Percentiles rank a stretch among this genome's conserved stretches.
Conservation (phyloP, 2,113 vertebrate genomes). For the Tympanuchus pallidicinctus region DNA sequence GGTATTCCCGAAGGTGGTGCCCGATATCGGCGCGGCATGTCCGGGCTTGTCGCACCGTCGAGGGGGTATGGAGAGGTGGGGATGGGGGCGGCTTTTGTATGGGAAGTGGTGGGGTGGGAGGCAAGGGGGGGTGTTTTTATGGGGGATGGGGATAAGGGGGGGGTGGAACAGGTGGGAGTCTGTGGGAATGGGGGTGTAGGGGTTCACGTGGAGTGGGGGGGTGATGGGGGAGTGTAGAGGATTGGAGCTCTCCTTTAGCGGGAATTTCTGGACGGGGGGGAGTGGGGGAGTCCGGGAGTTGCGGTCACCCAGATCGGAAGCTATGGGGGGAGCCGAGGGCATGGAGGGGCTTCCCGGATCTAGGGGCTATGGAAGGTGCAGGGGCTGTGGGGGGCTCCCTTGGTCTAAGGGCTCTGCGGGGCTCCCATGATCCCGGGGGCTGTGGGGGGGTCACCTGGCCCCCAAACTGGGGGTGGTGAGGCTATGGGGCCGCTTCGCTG, state of each 20-base stretch:
- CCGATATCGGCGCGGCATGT: neutral
- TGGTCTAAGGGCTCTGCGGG: too few species aligned
- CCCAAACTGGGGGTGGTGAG: neutral
- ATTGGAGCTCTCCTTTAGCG: too few species aligned
- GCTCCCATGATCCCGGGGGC: neutral
- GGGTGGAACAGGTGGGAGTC: too few species aligned
- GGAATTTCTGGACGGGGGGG: too few species aligned
- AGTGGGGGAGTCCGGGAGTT: too few species aligned
- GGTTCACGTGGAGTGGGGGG: too few species aligned
- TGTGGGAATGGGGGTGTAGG: too few species aligned
- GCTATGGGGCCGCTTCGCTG: neutral
- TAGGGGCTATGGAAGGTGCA: neutral
- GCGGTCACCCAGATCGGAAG: neutral
- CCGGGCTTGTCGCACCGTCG: neutral
- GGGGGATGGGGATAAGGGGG: too few species aligned
- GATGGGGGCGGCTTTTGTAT: too few species aligned
- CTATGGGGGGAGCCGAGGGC: neutral
- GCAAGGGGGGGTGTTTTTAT: too few species aligned
- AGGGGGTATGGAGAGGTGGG: neutral
- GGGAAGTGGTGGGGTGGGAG: too few species aligned
- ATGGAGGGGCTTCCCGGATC: neutral
- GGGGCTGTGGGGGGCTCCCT: neutral
- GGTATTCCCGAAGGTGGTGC: too few species aligned
- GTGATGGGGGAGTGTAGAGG: neutral
- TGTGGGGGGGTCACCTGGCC: neutral